phyloP scores from a whole-genome alignment of 2,797 vertebrate genomes.

The Gymnocypris eckloni region DNA sequence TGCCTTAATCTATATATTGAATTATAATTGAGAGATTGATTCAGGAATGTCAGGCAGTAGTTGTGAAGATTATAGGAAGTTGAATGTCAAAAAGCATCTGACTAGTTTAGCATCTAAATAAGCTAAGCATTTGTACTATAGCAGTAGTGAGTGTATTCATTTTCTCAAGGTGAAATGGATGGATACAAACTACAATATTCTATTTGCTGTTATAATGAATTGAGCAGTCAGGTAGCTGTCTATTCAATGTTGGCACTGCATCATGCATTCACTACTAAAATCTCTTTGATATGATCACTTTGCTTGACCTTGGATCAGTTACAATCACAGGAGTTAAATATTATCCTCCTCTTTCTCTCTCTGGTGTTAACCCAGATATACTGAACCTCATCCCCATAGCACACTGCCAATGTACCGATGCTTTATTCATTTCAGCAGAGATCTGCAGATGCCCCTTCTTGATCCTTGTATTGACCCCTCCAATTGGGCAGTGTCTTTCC shows the following conservation, averaged over 20 bases:
- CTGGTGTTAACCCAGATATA: constrained; percentile 9
- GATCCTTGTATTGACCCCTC: not conserved
- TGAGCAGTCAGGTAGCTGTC: constrained; percentile 62
- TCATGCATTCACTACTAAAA: constrained; percentile 44
- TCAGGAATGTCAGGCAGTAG: constrained; percentile 76
- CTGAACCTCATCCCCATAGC: not conserved
- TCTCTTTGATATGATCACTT: constrained; percentile 49
- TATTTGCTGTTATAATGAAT: constrained; percentile 70
- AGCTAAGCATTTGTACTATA: not conserved
- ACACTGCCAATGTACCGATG: not conserved
- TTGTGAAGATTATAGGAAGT: constrained; percentile 67
- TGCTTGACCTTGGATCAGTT: constrained; percentile 56
- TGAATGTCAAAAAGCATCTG: constrained; percentile 65
- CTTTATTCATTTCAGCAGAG: constrained; percentile 17
- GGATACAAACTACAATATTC: constrained; percentile 71
- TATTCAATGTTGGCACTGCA: constrained; percentile 54
- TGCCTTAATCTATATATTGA: constrained; percentile 35
- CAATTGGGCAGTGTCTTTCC: not conserved
- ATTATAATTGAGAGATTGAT: constrained; percentile 56
- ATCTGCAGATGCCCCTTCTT: constrained; percentile 33
- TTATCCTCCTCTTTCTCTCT: constrained; percentile 42
- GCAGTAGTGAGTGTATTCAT: not conserved
- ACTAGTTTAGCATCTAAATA: not conserved
- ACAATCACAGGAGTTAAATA: constrained; percentile 48
- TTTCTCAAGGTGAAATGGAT: constrained; percentile 60